Evolutionary conservation across 2,888 invertebrate species (phyloP), one percentile per base, ranked within the genome.

Genomic region (Caenorhabditis macrosperma): DNA sequence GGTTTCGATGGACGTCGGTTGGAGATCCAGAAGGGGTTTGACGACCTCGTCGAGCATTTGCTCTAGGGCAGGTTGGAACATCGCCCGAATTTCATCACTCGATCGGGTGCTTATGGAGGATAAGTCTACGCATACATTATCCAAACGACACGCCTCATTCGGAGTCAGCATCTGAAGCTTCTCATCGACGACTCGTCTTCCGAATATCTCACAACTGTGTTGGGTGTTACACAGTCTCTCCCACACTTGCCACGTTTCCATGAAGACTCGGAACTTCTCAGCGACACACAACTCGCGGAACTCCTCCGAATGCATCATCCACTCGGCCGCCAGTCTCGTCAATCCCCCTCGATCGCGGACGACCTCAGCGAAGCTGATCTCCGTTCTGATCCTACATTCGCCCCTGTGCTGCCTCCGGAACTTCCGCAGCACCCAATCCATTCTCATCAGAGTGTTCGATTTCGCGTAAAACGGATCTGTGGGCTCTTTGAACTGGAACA

Each of bases 301-400:
- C 52, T 52, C 52, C 30, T 52, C 52, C 15, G 52, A 26, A 22
- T 52, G 52, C 52, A 52, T 52, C 52, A 52, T 52, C 52, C 28
- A 52, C 52, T 52, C 52, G 2, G 52, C 52, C n/a, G 30, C 52
- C 2, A n/a, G 12, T n/a, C 15, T 52, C n/a, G 30, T 30, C 9
- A 52, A 12, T 1, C 22, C 30, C 2, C 38, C 38, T 2, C 15
- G 9, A 2, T 12, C 38, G 5, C 6, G 3, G 15, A 38, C 15
- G 38, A 38, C 3, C 12, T 38, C 15, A 3, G 9, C 15, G 38
- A 38, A 38, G 12, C 15, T 38, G 38, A 38, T 12, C 15, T 38
- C 38, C 2, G 6, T 9, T 5, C 6, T 5, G 15, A 38, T 12
- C 12, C 15, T 9, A 38, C 9, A n/a, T n/a, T n/a, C 15, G 7